phyloP scores from a whole-genome alignment of 1,140 invertebrate species.

The Lordiphosa clarofinis region DNA sequence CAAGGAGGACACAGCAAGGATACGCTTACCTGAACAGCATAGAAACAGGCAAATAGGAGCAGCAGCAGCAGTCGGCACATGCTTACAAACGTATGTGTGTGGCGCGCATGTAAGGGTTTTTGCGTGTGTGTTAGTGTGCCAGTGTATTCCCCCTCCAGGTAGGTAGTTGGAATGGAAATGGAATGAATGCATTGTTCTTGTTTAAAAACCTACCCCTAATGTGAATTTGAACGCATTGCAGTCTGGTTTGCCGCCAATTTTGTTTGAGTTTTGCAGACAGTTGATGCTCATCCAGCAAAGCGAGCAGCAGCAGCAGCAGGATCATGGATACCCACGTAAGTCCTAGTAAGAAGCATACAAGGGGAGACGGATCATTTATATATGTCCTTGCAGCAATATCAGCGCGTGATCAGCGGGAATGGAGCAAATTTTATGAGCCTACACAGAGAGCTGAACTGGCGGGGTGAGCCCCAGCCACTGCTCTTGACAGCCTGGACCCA shows the following conservation, averaged over 20 bases:
- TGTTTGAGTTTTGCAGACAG: constrained; percentile 25
- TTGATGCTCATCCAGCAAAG: constrained; percentile 34
- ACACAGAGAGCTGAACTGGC: constrained; percentile 15
- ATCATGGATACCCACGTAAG: constrained; percentile 53
- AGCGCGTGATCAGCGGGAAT: constrained; percentile 28
- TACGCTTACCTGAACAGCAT: constrained; percentile 39
- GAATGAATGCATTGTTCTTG: constrained; percentile 49
- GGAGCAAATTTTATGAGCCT: constrained; percentile 21
- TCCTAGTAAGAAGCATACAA: neutral
- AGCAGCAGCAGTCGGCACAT: neutral
- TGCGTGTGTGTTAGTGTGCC: constrained; percentile 15
- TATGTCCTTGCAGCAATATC: constrained; percentile 18
- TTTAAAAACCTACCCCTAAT: constrained; percentile 45
- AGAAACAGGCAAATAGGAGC: neutral
- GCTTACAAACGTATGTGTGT: constrained; percentile 13
- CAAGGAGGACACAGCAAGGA: constrained; percentile 4
- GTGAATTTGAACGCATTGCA: constrained; percentile 28
- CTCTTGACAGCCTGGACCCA: constrained; percentile 69
- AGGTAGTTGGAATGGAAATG: constrained; percentile 55
- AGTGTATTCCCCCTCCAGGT: neutral
- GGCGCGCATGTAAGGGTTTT: neutral
- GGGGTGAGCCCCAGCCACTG: constrained; percentile 26
- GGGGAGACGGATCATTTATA: neutral
- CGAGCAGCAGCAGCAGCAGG: constrained; percentile 9
- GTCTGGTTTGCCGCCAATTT: constrained; percentile 58